Conservation (phyloP, 53 echinoderm and acorn worm species). For the Antedon mediterranea region DNA sequence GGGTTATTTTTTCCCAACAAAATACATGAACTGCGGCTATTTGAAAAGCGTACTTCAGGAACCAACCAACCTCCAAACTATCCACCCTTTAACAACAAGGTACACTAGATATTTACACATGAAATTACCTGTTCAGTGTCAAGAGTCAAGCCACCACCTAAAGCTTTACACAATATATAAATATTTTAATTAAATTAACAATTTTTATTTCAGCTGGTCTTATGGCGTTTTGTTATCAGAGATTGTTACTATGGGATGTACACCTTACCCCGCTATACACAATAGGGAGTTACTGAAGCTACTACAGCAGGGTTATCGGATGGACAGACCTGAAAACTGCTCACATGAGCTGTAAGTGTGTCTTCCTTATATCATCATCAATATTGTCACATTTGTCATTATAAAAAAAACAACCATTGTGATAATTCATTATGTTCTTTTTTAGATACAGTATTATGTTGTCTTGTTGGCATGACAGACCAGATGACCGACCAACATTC, state of each 20-base stretch:
- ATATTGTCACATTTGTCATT: too few species aligned
- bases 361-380: too few species aligned
- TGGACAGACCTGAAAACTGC: constrained; percentile 87
- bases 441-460: constrained; percentile 69
- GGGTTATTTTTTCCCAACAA: too few species aligned
- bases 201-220: constrained; percentile 46
- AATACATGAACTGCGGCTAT: too few species aligned
- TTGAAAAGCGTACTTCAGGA: too few species aligned
- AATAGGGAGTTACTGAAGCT: constrained; percentile 65
- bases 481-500: constrained; percentile 63
- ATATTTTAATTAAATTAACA: neutral
- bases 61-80: too few species aligned
- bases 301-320: constrained; percentile 69
- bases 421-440: neutral
- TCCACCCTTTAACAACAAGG: too few species aligned
- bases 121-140: too few species aligned
- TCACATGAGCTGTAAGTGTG: constrained; percentile 71
- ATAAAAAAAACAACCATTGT: too few species aligned
- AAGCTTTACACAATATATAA: too few species aligned
- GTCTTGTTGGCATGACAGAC: constrained; percentile 59
- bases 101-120: too few species aligned
- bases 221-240: constrained; percentile 93
- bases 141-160: neutral
- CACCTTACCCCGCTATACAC: constrained; percentile 77
- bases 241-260: constrained; percentile 64